Evolutionary conservation across 2,888 invertebrate genomes (phyloP).

Genomic region (Phania funesta): DNA sequence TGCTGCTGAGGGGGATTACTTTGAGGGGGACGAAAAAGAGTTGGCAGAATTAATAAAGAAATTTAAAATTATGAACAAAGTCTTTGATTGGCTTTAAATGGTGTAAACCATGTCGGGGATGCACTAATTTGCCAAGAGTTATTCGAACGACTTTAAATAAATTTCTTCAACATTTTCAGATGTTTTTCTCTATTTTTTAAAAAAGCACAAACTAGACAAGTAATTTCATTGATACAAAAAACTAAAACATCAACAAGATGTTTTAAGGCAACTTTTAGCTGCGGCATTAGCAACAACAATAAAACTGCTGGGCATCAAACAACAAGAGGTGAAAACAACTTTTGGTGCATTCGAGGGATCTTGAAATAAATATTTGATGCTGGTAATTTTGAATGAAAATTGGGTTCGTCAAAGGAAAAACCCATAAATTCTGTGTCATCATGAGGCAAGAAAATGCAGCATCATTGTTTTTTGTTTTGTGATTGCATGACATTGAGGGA

Average conservation of each 20-base stretch:
- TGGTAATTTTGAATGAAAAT: slow-evolving; percentile 12
- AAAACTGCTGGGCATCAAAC: neutral
- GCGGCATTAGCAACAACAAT: slow-evolving; percentile 3
- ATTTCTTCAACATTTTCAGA: slow-evolving; percentile 1
- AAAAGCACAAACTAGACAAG: neutral
- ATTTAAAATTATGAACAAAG: too few relatives aligned
- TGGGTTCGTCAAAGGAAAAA: neutral
- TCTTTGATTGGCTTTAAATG: too few relatives aligned
- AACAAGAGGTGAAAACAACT: slow-evolving; percentile 3
- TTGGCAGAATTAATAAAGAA: too few relatives aligned
- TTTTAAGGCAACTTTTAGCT: slow-evolving; percentile 15
- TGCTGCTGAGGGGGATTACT: too few relatives aligned
- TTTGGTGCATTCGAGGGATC: neutral
- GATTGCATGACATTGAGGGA: neutral
- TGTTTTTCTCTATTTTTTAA: slow-evolving; percentile 1
- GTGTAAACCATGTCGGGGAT: too few relatives aligned
- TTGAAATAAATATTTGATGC: neutral
- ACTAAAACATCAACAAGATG: neutral
- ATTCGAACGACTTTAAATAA: too few relatives aligned
- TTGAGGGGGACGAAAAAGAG: too few relatives aligned
- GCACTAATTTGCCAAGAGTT: too few relatives aligned
- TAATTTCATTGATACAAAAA: slow-evolving; percentile 7
- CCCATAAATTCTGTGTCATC: slow-evolving; percentile 21
- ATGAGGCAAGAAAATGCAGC: slow-evolving; percentile 30
- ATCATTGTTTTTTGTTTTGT: neutral